These are phyloP conservation scores for Conchocele bisecta DNA, from an alignment of 2,888 invertebrate genomes.

Conservation along the genomic window DNA sequence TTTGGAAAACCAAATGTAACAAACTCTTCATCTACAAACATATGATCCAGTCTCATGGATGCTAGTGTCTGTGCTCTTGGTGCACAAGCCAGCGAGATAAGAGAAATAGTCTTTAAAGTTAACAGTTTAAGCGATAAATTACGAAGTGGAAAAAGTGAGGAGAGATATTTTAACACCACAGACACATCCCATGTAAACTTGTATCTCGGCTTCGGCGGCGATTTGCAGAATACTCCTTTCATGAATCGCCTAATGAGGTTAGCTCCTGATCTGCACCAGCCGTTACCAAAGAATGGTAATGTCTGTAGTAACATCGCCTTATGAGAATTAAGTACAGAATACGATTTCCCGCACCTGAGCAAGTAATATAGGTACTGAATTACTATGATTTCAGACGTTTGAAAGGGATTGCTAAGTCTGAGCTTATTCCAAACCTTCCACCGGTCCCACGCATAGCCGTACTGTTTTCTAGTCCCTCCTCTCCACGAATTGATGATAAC, in stretches of 20 bases:
- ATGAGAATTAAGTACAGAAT: slow-evolving; percentile 5
- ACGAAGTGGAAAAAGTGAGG: not conserved
- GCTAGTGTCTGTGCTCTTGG: slow-evolving; percentile 21
- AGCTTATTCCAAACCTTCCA: slow-evolving; percentile 42
- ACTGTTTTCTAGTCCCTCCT: slow-evolving; percentile 37
- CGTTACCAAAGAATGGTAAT: slow-evolving; percentile 4
- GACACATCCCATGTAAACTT: slow-evolving; percentile 26
- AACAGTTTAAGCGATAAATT: slow-evolving; percentile 9
- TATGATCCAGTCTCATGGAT: not conserved
- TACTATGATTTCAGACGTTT: slow-evolving; percentile 20
- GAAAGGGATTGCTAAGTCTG: slow-evolving; percentile 32
- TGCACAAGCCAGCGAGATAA: slow-evolving; percentile 12
- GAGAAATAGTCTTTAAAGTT: slow-evolving; percentile 20
- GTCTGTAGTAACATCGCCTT: slow-evolving; percentile 38
- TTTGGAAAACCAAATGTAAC: not conserved
- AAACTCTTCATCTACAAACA: not conserved
- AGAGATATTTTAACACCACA: slow-evolving; percentile 9
- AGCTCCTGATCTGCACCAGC: not conserved
- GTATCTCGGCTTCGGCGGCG: slow-evolving; percentile 23
- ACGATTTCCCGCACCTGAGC: not conserved
- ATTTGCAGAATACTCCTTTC: slow-evolving; percentile 25
- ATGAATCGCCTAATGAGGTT: slow-evolving; percentile 30
- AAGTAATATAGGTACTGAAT: slow-evolving; percentile 17
- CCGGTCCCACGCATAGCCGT: slow-evolving; percentile 31
- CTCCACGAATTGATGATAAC: slow-evolving; percentile 24